Base-by-base conservation (phyloP, 1,140 invertebrate species). In the Eupeodes corollae region DNA sequence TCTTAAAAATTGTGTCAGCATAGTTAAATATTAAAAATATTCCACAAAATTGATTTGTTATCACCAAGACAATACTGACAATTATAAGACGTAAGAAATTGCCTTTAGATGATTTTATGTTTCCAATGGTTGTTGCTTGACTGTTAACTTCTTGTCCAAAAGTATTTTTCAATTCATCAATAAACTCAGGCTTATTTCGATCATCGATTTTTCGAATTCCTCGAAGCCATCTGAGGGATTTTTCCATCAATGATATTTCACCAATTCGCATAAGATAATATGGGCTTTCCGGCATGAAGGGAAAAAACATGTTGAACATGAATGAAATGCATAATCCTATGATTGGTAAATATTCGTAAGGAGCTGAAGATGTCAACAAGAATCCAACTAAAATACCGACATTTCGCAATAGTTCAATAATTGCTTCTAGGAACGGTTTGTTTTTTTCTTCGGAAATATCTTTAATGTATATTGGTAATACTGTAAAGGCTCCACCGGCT, bases 201-300 rank as follows among this genome's bases (percentile, higher is more conserved):
- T 63, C 57, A 15, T 61, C 56, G 0, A 66, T 52, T 12, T 63
- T 52, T 2, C 63, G 52, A 11, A 66, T 63, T 21, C 63, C 63
- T 1, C 75, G 67, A 50, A 75, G 61, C 56, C 68, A 71, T 48
- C 69, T 72, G 35, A 77, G 57, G 1, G 74, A 69, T 38, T 72
- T 66, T 56, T 75, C 73, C 46, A 75, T 62, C 46, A 66, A 59
- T 31, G 71, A 56, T n/a, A 66, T 58, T 46, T 74, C 63, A 38
- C 71, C 70, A 42, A 70, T 73, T 42, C 73, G 75, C 44, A 77
- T 55, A 47, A 75, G 74, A 52, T 72, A 77, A 51, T 78, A 75
- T n/a, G 77, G 76, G 47, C 75, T 78, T 66, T 79, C 77, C 21
- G 75, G 75, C 35, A 76, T 61, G 52, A 77, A 78, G 21, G 74